phyloP scores from a whole-genome alignment of 2,888 invertebrate genomes.

The Coenonympha glycerion region DNA sequence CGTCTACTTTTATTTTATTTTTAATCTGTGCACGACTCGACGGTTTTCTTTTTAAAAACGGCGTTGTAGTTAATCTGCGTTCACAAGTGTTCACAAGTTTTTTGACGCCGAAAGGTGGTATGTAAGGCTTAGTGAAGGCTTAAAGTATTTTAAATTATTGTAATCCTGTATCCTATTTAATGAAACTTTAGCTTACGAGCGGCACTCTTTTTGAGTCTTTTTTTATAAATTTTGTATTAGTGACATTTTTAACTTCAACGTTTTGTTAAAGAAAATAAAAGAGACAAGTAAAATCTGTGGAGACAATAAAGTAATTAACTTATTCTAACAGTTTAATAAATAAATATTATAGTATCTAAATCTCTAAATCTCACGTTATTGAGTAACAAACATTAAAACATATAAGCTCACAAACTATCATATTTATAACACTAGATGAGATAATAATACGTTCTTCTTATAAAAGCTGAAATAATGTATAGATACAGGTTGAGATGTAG shows the following conservation, averaged over 20 bases:
- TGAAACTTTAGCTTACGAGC: constrained; percentile 7
- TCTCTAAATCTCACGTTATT: too few relatives aligned
- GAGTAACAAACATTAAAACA: too few relatives aligned
- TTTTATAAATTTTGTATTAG: not conserved
- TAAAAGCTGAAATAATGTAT: too few relatives aligned
- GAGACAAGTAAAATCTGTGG: too few relatives aligned
- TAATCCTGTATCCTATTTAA: constrained; percentile 18
- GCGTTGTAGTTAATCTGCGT: constrained; percentile 13
- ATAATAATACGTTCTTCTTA: too few relatives aligned
- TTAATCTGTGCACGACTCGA: constrained; percentile 21
- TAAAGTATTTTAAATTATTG: constrained; percentile 18
- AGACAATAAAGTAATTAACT: too few relatives aligned
- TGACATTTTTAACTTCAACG: not conserved
- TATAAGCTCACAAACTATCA: too few relatives aligned
- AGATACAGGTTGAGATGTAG: too few relatives aligned
- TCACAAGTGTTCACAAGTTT: constrained; percentile 13
- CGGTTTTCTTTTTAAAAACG: constrained; percentile 16
- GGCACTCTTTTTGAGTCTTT: constrained; percentile 1
- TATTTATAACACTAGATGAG: too few relatives aligned
- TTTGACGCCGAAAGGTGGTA: constrained; percentile 19
- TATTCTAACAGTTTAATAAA: too few relatives aligned
- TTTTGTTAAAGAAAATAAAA: not conserved
- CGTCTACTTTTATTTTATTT: constrained; percentile 2
- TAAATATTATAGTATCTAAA: too few relatives aligned
- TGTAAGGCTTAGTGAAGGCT: too few relatives aligned